Conservation (phyloP, 2,113 vertebrate genomes). For the Sorex fumeus region DNA sequence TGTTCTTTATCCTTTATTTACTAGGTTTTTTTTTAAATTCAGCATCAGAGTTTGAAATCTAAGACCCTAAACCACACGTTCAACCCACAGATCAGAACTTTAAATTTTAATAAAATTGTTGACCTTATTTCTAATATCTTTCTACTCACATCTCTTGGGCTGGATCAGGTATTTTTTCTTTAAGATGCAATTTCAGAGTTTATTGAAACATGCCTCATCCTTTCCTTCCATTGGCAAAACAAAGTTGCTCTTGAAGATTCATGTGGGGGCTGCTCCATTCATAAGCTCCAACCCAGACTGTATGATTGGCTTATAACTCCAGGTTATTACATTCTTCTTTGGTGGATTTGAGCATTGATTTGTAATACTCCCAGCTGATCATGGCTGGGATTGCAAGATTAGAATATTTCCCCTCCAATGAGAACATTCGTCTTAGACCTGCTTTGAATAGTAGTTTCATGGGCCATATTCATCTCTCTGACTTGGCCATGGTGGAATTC, state of each 20-base stretch:
- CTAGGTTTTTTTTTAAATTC: not conserved
- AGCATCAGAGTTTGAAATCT: constrained; percentile 36
- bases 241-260: constrained; percentile 54
- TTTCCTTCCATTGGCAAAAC: constrained; percentile 17
- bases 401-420: constrained; percentile 18
- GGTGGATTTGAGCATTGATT: constrained; percentile 40
- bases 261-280: constrained; percentile 17
- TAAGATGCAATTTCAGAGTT: constrained; percentile 44
- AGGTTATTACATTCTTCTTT: constrained; percentile 52
- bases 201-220: constrained; percentile 24
- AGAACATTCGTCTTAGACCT: not conserved
- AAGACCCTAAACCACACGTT: not conserved
- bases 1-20: not conserved
- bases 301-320: constrained; percentile 34
- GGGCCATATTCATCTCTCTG: constrained; percentile 57
- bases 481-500: not conserved
- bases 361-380: constrained; percentile 30
- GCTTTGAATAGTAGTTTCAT: constrained; percentile 3
- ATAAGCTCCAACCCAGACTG: not conserved
- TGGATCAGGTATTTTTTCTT: constrained; percentile 48
- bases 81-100: constrained; percentile 53
- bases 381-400: not conserved
- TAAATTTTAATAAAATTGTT: constrained; percentile 59
- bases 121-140: constrained; percentile 54
- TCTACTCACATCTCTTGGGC: constrained; percentile 37